Base-by-base conservation (phyloP, 2,113 vertebrate genomes). In the Campylomormyrus tamandua region DNA sequence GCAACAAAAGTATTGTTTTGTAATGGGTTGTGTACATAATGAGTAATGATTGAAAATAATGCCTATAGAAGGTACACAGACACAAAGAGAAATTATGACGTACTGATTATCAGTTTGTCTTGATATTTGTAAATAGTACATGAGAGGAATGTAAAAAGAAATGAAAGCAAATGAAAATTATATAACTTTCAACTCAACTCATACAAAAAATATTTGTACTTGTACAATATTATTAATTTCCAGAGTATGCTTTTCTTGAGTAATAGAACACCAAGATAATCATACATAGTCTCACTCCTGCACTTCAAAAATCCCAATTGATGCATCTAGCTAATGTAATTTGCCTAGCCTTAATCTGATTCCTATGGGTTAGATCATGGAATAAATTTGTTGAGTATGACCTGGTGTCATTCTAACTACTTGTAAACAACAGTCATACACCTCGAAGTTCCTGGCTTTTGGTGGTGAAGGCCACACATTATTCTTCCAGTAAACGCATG, bases 1-100 rank as follows among this genome's bases (percentile, higher is more conserved):
- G 96, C 88, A 94, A 93, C 93, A 93, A 91, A 94, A 95, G 94
- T 95, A 92, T 95, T 95, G 92, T 88, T 91, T 94, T 94, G 94
- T 95, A 91, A 94, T 94, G 95, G 95, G 95, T 95, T 97, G 96
- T 94, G 93, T 94, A 94, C 92, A 93, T 94, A 95, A 94, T 93
- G 95, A 91, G 91, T 92, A 91, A 93, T 93, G 92, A 94, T 91
- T 94, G 92, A 92, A 90, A 92, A 89, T 94, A 94, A 94, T 92
- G 92, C 91, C 93, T 91, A 92, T 92, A 94, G 92, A 90, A 93
- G 94, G 92, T 91, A 84, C 89, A 89, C 48, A 74, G 80, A 89
- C 91, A 92, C 92, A 87, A 93, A 39, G n/a, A 27, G 90, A 90
- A 90, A 87, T 90, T 89, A 90, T 74, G 88, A 92, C 89, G 91